phyloP scores from a whole-genome alignment of 2,888 invertebrate species.

The Agriotes lineatus region DNA sequence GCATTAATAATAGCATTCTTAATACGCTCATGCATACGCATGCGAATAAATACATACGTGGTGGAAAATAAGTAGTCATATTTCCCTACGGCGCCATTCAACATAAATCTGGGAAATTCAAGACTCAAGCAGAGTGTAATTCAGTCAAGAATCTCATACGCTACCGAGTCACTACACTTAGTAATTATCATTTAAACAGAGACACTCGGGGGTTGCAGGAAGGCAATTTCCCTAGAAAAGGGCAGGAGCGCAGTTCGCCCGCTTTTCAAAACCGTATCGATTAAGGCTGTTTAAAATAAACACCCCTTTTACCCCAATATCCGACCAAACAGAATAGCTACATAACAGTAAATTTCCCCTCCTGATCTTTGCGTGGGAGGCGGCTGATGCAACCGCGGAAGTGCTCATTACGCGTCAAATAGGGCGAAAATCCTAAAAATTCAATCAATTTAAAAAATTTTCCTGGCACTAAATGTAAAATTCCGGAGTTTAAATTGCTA shows the following conservation, averaged over 20 bases:
- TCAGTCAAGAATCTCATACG: neutral
- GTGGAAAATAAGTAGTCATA: neutral
- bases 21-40: too few species aligned
- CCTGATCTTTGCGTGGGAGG: constrained; percentile 5
- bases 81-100: constrained; percentile 15
- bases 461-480: constrained; percentile 34
- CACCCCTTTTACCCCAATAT: too few species aligned
- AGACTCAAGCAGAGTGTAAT: constrained; percentile 5
- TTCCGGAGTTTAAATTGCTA: constrained; percentile 36
- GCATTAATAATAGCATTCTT: too few species aligned
- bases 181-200: too few species aligned
- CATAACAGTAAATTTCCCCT: constrained; percentile 1
- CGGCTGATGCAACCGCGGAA: constrained; percentile 20
- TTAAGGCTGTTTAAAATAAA: too few species aligned
- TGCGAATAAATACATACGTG: neutral
- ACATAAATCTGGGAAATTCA: constrained; percentile 4
- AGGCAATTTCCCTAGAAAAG: too few species aligned
- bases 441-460: constrained; percentile 28
- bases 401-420: constrained; percentile 17
- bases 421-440: constrained; percentile 31
- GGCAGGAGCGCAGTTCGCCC: too few species aligned
- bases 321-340: neutral
- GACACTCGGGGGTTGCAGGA: too few species aligned
- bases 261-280: too few species aligned
- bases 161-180: too few species aligned